phyloP scores from a whole-genome alignment of 30 jellyfish, hydroid and myxozoan species.

The Aurelia aurita region DNA sequence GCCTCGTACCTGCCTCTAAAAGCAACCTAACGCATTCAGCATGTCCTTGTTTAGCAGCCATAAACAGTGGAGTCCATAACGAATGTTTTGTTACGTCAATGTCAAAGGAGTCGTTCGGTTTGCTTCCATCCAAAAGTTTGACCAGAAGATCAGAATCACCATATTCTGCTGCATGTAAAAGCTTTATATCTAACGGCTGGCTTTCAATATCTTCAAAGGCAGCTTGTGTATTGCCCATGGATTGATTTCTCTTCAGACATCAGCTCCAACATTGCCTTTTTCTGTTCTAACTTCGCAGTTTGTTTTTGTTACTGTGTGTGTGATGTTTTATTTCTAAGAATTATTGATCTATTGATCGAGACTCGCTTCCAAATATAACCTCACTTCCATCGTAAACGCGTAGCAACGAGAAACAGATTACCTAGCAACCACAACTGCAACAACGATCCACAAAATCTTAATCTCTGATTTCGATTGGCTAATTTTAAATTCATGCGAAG shows the following conservation, averaged over 20 bases:
- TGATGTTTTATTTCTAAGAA: too few relatives aligned
- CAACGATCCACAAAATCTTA: too few relatives aligned
- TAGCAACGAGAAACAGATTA: too few relatives aligned
- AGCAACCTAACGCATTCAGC: conserved; percentile 46
- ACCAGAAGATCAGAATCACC: conserved; percentile 29
- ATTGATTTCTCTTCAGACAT: background rate
- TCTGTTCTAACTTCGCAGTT: background rate
- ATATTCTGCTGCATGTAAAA: conserved; percentile 47
- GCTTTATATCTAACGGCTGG: conserved; percentile 37
- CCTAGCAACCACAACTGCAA: too few relatives aligned
- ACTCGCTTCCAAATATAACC: conserved; percentile 11
- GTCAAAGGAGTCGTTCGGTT: background rate
- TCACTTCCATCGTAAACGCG: too few relatives aligned
- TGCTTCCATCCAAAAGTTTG: conserved; percentile 2
- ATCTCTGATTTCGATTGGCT: too few relatives aligned
- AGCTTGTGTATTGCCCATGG: conserved; percentile 38
- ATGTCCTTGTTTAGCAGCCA: conserved; percentile 75
- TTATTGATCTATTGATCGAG: conserved; percentile 22
- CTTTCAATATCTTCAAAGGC: conserved; percentile 23
- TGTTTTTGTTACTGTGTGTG: too few relatives aligned
- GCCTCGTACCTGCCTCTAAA: conserved; percentile 27
- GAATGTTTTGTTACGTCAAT: conserved; percentile 45
- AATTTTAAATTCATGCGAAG: too few relatives aligned
- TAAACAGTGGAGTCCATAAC: conserved; percentile 63
- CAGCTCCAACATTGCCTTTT: background rate